Evolutionary conservation across 30 jellyfish, hydroid and myxozoan genomes (phyloP).

Genomic region (Aurelia aurita complex sp. Pacific): DNA sequence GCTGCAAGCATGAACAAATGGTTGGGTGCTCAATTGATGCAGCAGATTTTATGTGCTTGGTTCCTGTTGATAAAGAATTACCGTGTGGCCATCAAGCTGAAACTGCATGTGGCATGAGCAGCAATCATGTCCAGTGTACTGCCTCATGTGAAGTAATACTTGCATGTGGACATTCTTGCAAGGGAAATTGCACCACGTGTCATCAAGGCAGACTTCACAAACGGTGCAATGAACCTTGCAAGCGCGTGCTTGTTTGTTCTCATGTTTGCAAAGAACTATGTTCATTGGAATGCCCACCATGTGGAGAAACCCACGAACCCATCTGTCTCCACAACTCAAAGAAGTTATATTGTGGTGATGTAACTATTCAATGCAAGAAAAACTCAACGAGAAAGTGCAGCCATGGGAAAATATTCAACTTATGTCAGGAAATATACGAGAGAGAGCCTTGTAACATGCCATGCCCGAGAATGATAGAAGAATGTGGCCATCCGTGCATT

Average conservation of each 20-base stretch:
- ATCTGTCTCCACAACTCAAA: conserved; percentile 28
- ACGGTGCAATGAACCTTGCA: conserved; percentile 51
- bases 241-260: conserved; percentile 29
- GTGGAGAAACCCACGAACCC: conserved; percentile 19
- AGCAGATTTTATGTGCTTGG: conserved; percentile 23
- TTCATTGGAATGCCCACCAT: conserved; percentile 61
- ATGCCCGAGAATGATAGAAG: conserved; percentile 9
- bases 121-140: conserved; percentile 10
- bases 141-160: conserved; percentile 34
- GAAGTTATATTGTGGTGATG: conserved; percentile 36
- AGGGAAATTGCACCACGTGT: conserved; percentile 66
- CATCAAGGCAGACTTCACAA: conserved; percentile 57
- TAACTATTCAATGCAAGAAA: conserved; percentile 42
- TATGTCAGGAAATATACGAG: conserved; percentile 58
- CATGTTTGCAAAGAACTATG: conserved; percentile 58
- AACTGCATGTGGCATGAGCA: not conserved
- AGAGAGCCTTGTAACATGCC: conserved; percentile 68
- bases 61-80: not conserved
- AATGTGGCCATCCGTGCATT: conserved; percentile 45
- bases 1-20: conserved; percentile 61
- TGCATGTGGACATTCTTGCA: conserved; percentile 77
- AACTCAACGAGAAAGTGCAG: conserved; percentile 42
- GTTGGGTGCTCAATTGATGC: conserved; percentile 37
- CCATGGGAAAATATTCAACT: conserved; percentile 41
- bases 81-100: conserved; percentile 22